A percentile compares a stretch with the other conserved stretches of the same genome.
phyloP scores from a whole-genome alignment of 1,140 invertebrate species.

The Colletes latitarsis region DNA sequence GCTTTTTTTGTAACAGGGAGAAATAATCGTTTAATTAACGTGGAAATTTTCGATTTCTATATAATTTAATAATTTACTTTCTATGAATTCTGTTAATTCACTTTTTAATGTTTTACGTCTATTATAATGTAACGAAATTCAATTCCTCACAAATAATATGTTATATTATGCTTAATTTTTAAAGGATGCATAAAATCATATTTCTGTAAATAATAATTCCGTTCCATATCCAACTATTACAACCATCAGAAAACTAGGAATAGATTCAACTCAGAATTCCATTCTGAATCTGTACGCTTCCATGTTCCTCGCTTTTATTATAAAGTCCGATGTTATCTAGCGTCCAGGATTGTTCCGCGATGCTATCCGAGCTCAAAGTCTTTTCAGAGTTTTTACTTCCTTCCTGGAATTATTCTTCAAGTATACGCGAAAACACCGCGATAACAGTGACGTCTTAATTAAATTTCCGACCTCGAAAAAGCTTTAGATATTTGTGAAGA shows the following conservation, averaged over 20 bases:
- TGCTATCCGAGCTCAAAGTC: too few species aligned
- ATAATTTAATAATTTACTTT: too few species aligned
- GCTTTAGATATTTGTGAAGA: not conserved
- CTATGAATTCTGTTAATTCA: too few species aligned
- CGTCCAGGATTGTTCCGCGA: not conserved
- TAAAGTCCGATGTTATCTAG: not conserved
- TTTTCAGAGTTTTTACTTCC: not conserved
- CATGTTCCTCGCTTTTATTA: not conserved
- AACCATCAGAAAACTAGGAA: not conserved
- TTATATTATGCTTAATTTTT: too few species aligned
- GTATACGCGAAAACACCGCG: not conserved
- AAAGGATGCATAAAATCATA: not conserved
- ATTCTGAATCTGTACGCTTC: not conserved
- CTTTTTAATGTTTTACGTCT: too few species aligned
- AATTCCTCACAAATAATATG: not conserved
- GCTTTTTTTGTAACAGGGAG: too few species aligned
- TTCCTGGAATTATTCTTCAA: not conserved
- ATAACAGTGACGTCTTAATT: slow-evolving; percentile 1
- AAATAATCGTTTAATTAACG: too few species aligned
- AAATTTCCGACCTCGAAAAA: slow-evolving; percentile 27
- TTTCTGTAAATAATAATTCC: not conserved
- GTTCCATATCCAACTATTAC: not conserved
- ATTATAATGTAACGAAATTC: too few species aligned
- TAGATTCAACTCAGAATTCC: not conserved
- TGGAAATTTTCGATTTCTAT: too few species aligned